Base-by-base conservation (phyloP, 2,797 vertebrate genomes). In the Lepidocolaptes lacrymiger region DNA sequence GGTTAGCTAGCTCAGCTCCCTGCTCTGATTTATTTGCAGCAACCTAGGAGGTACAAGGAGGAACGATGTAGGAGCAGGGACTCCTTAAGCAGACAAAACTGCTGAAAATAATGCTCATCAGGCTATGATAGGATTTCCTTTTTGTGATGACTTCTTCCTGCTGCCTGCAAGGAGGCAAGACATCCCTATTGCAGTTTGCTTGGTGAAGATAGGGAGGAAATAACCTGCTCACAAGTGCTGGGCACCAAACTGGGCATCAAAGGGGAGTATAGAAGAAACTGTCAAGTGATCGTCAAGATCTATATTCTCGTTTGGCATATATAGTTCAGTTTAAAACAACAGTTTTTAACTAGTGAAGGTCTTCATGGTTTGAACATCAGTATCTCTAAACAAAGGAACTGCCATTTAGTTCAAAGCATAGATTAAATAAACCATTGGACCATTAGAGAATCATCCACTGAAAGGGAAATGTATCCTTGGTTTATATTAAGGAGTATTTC, bases 1-100 rank as follows among this genome's bases (percentile, higher is more conserved):
- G 89, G 69, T 79, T 94, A 92, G 41, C 75, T 84, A 87, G 81
- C 78, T 82, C 55, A 64, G 59, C 71, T 87, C 68, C 44, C 49
- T 39, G 61, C 68, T 91, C 64, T 3, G 32, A 59, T 92, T 85
- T 88, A 67, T 82, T 91, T 91, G 75, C 91, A 89, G 74, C 58
- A 89, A 69, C 54, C 67, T 55, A 54, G 21, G 59, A 85, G 75
- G 64, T 74, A 71, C 39, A 61, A 69, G 68, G 81, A 83, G 28
- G 56, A 89, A 76, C 8, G 32, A 12, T 24, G 63, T 43, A 76
- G 51, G 56, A 91, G 43, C 80, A 85, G 41, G 56, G 41, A 46
- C n/a, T 67, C 63, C 44, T 85, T 49, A 23, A 74, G 32, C 72
- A 56, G 81, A 61, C 20, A 74, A 73, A 74, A 37, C 48, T 77